phyloP scores from a whole-genome alignment of 1,140 invertebrate species.

The Heliothis virescens region DNA sequence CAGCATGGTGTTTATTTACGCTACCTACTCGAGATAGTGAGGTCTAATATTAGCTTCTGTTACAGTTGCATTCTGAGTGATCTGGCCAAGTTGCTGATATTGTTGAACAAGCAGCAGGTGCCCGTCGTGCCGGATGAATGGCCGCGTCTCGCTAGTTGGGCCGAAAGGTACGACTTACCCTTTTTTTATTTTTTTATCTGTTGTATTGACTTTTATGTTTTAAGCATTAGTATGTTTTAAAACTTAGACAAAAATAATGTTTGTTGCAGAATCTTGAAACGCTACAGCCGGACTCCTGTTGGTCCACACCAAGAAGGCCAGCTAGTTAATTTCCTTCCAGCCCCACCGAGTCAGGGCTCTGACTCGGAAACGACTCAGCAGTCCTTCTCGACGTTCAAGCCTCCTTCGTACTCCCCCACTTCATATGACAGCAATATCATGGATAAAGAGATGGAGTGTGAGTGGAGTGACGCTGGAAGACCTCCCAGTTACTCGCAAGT shows the following conservation, averaged over 20 bases:
- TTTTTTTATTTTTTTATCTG: constrained; percentile 12
- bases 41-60: constrained; percentile 45
- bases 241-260: background rate
- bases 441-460: constrained; percentile 79
- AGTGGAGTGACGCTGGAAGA: constrained; percentile 82
- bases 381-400: constrained; percentile 87
- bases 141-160: constrained; percentile 91
- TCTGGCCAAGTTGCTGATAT: constrained; percentile 90
- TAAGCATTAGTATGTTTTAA: background rate
- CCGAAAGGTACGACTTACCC: constrained; percentile 87
- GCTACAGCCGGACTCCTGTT: constrained; percentile 89
- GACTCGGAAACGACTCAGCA: constrained; percentile 78
- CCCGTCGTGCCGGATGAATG: constrained; percentile 91
- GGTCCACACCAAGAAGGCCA: constrained; percentile 86
- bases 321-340: constrained; percentile 89
- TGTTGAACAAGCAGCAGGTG: constrained; percentile 90
- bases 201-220: background rate
- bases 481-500: constrained; percentile 86
- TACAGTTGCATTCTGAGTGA: constrained; percentile 91
- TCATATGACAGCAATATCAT: constrained; percentile 79
- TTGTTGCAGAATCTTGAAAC: constrained; percentile 86
- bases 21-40: constrained; percentile 22
- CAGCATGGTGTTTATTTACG: constrained; percentile 29
- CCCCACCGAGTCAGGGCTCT: constrained; percentile 82
- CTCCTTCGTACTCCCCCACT: constrained; percentile 83